phyloP scores from a whole-genome alignment of 2,113 vertebrate genomes.

The Rostratula benghalensis region DNA sequence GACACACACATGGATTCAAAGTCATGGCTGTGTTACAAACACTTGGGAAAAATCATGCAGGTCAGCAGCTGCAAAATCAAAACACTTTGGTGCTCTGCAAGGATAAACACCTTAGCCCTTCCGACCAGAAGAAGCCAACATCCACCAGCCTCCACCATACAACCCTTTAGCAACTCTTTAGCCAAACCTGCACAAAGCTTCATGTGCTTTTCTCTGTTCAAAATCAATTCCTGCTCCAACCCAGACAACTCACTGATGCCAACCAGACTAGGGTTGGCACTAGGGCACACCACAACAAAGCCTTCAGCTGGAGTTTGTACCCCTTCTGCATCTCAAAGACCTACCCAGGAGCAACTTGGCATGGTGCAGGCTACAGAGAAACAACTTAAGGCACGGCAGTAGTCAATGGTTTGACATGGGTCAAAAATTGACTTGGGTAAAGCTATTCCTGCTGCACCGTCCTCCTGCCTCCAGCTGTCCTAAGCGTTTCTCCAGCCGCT shows the following conservation, averaged over 20 bases:
- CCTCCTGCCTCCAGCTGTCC: not conserved
- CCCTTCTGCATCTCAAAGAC: not conserved
- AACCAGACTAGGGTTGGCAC: not conserved
- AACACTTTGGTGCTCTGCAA: not conserved
- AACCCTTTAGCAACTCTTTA: not conserved
- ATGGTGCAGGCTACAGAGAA: not conserved
- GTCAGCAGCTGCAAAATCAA: not conserved
- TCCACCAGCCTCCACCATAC: too few relatives aligned
- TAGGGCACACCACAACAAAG: rapidly evolving
- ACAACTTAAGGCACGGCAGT: rapidly evolving
- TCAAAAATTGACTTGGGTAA: not conserved
- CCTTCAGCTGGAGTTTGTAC: not conserved
- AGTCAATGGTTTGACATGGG: not conserved
- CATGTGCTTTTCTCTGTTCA: not conserved
- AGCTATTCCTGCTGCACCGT: not conserved
- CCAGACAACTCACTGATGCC: not conserved
- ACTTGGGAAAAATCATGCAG: not conserved
- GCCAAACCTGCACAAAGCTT: not conserved
- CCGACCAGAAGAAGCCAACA: not conserved
- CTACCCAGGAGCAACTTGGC: not conserved
- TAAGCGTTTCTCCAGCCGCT: not conserved
- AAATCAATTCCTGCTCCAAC: not conserved
- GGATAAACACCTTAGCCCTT: not conserved
- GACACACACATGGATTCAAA: not conserved
- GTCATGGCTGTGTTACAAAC: not conserved